Evolutionary conservation across 2,113 vertebrate genomes (phyloP).

Genomic region (Epinephelus lanceolatus): DNA sequence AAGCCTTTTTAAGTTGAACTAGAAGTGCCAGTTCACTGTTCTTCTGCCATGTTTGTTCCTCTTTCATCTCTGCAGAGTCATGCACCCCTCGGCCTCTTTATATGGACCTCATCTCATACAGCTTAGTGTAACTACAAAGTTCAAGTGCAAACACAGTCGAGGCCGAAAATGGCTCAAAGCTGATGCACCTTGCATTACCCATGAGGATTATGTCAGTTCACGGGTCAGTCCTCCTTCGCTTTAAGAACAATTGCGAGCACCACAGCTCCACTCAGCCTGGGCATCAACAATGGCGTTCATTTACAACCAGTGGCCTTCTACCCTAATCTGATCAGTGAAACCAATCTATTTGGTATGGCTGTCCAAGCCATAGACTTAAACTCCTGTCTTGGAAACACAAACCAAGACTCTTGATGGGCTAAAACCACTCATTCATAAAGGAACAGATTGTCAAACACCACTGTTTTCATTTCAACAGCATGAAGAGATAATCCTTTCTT

Average conservation of each 20-base stretch:
- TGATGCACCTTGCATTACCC: constrained; percentile 47
- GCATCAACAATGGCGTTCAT: constrained; percentile 77
- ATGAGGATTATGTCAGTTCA: constrained; percentile 39
- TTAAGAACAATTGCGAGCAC: constrained; percentile 51
- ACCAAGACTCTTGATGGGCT: constrained; percentile 52
- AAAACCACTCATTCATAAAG: constrained; percentile 67
- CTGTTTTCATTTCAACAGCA: constrained; percentile 64
- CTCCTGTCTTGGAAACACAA: constrained; percentile 49
- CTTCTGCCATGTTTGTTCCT: constrained; percentile 37
- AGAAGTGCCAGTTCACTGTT: constrained; percentile 38
- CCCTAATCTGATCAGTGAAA: constrained; percentile 79
- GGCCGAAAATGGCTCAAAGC: constrained; percentile 32
- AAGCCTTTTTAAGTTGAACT: constrained; percentile 20
- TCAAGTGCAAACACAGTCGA: constrained; percentile 34
- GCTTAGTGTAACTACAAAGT: constrained; percentile 26
- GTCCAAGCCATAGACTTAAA: constrained; percentile 66
- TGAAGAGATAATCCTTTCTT: constrained; percentile 69
- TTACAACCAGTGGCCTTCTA: constrained; percentile 63
- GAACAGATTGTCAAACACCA: constrained; percentile 66
- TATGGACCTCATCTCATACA: constrained; percentile 10
- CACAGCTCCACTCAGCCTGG: constrained; percentile 48
- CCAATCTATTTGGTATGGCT: constrained; percentile 83
- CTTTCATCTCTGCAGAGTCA: constrained; percentile 44
- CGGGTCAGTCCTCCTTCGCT: constrained; percentile 46
- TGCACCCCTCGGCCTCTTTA: constrained; percentile 24